phyloP scores from a whole-genome alignment of 2,797 vertebrate genomes.

The Premnoplex brunnescens region DNA sequence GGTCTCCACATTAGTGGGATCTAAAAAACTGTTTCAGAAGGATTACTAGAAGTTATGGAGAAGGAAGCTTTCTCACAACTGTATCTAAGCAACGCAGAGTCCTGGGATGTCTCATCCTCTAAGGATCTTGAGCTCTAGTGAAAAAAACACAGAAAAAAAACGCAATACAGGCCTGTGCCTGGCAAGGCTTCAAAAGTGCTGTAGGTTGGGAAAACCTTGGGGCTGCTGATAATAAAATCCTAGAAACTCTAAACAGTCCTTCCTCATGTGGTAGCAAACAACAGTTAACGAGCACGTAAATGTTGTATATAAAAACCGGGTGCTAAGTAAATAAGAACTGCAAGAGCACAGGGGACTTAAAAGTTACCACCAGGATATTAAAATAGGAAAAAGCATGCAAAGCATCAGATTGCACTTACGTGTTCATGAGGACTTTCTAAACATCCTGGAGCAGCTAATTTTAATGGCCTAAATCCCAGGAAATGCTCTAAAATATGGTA shows the following conservation, averaged over 20 bases:
- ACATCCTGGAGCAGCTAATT: slow-evolving; percentile 25
- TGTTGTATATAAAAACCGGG: neutral
- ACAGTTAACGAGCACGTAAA: neutral
- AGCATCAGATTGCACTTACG: neutral
- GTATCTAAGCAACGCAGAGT: neutral
- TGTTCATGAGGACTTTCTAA: neutral
- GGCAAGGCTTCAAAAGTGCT: neutral
- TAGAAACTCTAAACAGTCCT: neutral
- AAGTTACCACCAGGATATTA: neutral
- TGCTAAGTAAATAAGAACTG: neutral
- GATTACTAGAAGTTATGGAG: neutral
- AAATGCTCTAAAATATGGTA: neutral
- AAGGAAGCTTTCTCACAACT: neutral
- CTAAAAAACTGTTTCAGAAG: neutral
- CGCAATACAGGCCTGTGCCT: fast-evolving
- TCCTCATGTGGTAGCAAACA: neutral
- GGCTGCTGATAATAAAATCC: neutral
- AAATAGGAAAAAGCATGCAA: neutral
- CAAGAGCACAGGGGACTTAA: neutral
- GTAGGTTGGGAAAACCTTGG: neutral
- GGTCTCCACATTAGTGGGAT: neutral
- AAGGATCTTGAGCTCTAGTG: neutral
- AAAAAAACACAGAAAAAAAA: neutral
- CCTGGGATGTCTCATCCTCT: neutral
- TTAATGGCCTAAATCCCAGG: neutral